These are phyloP conservation scores for Lasioglossum pauxillum DNA, from an alignment of 2,888 invertebrate species.

Conservation along the genomic window DNA sequence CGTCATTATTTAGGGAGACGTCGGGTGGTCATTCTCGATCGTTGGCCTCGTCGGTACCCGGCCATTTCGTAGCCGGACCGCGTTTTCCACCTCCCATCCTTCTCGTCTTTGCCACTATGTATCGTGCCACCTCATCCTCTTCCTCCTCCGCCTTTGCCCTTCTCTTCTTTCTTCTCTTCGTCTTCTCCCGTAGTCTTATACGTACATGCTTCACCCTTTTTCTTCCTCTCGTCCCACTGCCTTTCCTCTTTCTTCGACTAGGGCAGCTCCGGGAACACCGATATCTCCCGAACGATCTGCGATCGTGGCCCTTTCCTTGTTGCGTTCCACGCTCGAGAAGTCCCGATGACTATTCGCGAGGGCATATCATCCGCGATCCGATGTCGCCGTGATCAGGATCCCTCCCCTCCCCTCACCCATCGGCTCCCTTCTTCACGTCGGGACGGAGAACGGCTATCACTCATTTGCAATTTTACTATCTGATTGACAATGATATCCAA, in stretches of 20 bases:
- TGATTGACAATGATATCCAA: constrained; percentile 22
- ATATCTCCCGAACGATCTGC: constrained; percentile 60
- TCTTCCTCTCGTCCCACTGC: constrained; percentile 46
- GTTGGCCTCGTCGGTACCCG: constrained; percentile 65
- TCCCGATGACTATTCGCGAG: constrained; percentile 49
- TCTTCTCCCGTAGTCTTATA: constrained; percentile 54
- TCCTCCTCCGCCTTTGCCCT: constrained; percentile 48
- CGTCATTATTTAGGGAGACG: constrained; percentile 59
- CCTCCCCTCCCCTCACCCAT: neutral
- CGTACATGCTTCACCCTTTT: constrained; percentile 61
- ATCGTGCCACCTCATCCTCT: constrained; percentile 59
- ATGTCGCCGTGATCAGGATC: constrained; percentile 23
- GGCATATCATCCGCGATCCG: constrained; percentile 19
- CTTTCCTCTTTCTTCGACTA: constrained; percentile 57
- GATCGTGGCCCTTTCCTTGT: constrained; percentile 50
- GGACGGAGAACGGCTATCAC: constrained; percentile 16
- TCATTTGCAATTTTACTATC: constrained; percentile 34
- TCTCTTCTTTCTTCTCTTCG: constrained; percentile 39
- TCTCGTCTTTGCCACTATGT: constrained; percentile 56
- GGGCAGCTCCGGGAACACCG: constrained; percentile 59
- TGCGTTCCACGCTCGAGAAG: constrained; percentile 39
- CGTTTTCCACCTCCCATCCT: constrained; percentile 63
- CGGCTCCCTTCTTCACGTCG: neutral
- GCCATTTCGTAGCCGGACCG: constrained; percentile 63
- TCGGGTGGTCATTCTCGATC: constrained; percentile 73